These are phyloP conservation scores for Pinctada fucata DNA, from an alignment of 2,888 invertebrate species.

Conservation along the genomic window DNA sequence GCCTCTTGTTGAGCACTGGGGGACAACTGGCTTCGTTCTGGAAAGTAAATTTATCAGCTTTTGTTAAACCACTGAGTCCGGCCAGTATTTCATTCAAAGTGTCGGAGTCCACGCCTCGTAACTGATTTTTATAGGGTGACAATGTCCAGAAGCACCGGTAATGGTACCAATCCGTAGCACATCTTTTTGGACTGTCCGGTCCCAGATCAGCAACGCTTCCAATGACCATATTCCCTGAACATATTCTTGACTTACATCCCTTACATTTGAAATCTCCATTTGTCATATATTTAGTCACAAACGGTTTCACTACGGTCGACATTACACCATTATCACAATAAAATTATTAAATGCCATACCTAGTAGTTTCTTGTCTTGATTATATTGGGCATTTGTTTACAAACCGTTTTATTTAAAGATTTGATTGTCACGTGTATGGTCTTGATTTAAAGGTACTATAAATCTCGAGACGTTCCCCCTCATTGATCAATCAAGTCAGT, in stretches of 20 bases:
- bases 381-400: neutral
- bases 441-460: neutral
- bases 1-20: neutral
- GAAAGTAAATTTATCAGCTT: slow-evolving; percentile 30
- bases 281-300: slow-evolving; percentile 27
- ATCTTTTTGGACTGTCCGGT: slow-evolving; percentile 14
- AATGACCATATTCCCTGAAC: slow-evolving; percentile 13
- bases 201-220: slow-evolving; percentile 23
- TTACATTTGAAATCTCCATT: slow-evolving; percentile 20
- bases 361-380: neutral
- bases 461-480: no score
- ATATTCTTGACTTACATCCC: slow-evolving; percentile 21
- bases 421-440: neutral
- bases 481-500: no score
- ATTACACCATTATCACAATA: neutral
- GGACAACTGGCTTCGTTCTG: slow-evolving; percentile 26
- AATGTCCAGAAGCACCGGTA: slow-evolving; percentile 37
- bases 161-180: slow-evolving; percentile 30
- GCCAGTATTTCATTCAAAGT: slow-evolving; percentile 33
- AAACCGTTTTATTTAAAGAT: neutral
- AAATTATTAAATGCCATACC: no score
- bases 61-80: slow-evolving; percentile 25
- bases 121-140: slow-evolving; percentile 35
- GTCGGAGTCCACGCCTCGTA: slow-evolving; percentile 25
- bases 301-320: slow-evolving; percentile 22